These are phyloP conservation scores for Phylloscopus collybita DNA, from an alignment of 2,797 vertebrate genomes.

Conservation along the genomic window DNA sequence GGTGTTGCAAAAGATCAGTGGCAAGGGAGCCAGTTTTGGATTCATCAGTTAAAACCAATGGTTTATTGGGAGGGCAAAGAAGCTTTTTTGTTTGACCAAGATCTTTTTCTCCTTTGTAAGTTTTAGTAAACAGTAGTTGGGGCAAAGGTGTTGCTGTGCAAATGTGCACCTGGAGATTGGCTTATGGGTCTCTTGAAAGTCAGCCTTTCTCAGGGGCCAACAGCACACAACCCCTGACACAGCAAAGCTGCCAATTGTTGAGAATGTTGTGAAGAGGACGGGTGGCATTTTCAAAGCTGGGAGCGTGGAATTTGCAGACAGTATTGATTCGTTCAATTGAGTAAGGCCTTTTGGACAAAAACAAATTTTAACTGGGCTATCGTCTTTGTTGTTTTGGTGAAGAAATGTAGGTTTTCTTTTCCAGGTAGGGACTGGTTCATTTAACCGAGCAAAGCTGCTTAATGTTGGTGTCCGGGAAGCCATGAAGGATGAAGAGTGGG, in stretches of 20 bases:
- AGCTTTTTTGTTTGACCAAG: neutral
- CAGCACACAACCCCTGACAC: neutral
- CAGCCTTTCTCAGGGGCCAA: neutral
- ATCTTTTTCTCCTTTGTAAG: neutral
- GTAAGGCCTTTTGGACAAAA: neutral
- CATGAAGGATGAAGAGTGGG: slow-evolving; percentile 77
- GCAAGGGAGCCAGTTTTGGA: neutral
- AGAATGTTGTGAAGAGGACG: neutral
- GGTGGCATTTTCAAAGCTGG: neutral
- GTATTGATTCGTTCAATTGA: neutral
- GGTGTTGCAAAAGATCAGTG: neutral
- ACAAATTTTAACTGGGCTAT: neutral
- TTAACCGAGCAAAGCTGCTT: slow-evolving; percentile 77
- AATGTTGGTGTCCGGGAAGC: slow-evolving; percentile 76
- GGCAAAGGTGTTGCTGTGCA: neutral
- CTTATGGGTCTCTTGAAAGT: neutral
- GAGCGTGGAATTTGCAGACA: neutral
- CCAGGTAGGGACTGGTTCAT: slow-evolving; percentile 68
- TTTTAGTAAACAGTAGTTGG: neutral
- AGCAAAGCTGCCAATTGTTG: neutral
- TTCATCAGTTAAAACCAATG: neutral
- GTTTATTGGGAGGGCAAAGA: neutral
- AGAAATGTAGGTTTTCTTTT: slow-evolving; percentile 6
- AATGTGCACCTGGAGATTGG: neutral
- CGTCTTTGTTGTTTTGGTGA: neutral